phyloP scores from a whole-genome alignment of 2,113 vertebrate species.

The Phaethornis superciliosus region DNA sequence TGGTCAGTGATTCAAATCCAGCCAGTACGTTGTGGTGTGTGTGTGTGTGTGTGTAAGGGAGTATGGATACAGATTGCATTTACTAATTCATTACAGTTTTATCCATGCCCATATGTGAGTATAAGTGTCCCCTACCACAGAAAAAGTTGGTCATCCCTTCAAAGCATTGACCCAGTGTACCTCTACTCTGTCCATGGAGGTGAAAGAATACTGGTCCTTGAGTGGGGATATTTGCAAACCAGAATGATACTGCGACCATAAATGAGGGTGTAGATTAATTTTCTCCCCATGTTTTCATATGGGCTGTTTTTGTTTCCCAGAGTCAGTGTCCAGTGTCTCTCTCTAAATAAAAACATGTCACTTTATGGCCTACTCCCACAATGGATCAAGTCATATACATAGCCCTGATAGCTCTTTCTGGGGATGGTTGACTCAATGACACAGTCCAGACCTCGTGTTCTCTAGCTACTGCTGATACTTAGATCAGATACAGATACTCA shows the following conservation, averaged over 20 bases:
- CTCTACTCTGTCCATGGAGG: not conserved
- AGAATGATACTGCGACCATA: not conserved
- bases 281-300: not conserved
- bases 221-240: not conserved
- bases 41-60: not conserved
- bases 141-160: not conserved
- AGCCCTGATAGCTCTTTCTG: not conserved
- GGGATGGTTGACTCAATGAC: not conserved
- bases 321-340: not conserved
- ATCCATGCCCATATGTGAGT: not conserved
- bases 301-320: not conserved
- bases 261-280: not conserved
- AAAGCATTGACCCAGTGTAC: rapidly evolving
- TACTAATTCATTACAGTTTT: not conserved
- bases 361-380: not conserved
- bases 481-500: not conserved
- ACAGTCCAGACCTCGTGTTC: not conserved
- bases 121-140: not conserved
- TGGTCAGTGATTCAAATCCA: not conserved
- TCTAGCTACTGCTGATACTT: not conserved
- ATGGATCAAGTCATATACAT: not conserved
- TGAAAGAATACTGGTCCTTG: not conserved
- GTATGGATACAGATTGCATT: not conserved
- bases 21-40: no score
- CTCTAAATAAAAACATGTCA: not conserved